These are phyloP conservation scores for Aldrovandia affinis DNA, from an alignment of 2,797 vertebrate genomes.

Conservation along the genomic window DNA sequence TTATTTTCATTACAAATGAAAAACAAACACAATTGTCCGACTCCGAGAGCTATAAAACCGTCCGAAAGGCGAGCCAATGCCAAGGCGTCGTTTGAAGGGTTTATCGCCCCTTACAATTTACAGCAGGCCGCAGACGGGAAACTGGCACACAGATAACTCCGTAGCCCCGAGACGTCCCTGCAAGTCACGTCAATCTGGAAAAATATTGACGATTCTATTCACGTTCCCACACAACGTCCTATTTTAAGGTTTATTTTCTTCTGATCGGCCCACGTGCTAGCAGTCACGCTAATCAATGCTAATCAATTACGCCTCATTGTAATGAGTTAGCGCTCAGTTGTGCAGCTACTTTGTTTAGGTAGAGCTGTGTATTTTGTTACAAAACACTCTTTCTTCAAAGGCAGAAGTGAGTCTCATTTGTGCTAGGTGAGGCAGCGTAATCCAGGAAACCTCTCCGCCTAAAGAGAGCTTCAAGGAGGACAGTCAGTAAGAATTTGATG, in stretches of 20 bases:
- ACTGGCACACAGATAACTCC: background rate
- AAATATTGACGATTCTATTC: background rate
- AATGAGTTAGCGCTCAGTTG: background rate
- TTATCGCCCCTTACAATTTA: conserved; percentile 28
- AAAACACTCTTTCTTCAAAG: background rate
- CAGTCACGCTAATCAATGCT: background rate
- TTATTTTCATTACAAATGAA: conserved; percentile 30
- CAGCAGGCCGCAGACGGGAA: conserved; percentile 20
- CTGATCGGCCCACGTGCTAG: background rate
- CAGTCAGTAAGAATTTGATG: too few relatives aligned
- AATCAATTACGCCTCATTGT: background rate
- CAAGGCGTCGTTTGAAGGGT: conserved; percentile 18
- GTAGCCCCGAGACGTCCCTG: background rate
- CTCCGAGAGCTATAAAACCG: conserved; percentile 33
- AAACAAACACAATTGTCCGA: conserved; percentile 12
- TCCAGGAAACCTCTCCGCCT: background rate
- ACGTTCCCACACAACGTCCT: background rate
- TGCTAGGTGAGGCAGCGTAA: background rate
- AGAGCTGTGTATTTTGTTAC: background rate
- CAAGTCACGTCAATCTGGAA: background rate
- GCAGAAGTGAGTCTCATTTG: background rate
- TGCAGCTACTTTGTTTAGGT: background rate
- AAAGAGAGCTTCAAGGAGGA: too few relatives aligned
- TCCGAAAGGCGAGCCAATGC: conserved; percentile 11
- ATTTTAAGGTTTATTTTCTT: background rate